Conservation (phyloP, 2,113 vertebrate genomes). For the Oncorhynchus masou region DNA sequence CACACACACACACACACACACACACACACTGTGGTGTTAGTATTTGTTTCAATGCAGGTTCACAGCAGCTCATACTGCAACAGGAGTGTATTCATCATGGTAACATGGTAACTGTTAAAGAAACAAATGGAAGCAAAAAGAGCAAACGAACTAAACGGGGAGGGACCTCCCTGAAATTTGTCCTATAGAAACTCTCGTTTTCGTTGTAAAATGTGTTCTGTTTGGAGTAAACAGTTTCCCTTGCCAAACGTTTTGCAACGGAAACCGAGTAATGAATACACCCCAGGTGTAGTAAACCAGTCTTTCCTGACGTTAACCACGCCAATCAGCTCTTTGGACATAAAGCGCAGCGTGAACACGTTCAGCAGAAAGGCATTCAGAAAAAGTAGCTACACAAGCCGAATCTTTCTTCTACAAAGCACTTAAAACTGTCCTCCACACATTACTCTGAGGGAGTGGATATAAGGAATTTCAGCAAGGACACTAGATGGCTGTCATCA, state of each 20-base stretch:
- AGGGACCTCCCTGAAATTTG: not conserved
- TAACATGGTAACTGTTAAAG: not conserved
- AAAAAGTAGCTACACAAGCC: too few species aligned
- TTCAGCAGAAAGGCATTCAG: constrained; percentile 82
- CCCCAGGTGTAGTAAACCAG: not conserved
- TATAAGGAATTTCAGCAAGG: too few species aligned
- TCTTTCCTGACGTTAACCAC: constrained; percentile 92
- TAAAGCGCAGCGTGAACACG: constrained; percentile 91
- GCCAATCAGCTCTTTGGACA: constrained; percentile 89
- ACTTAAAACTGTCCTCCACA: too few species aligned
- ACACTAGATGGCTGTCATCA: not conserved
- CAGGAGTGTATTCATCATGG: not conserved
- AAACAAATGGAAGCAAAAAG: too few species aligned
- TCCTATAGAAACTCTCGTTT: not conserved
- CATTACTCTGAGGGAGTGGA: too few species aligned
- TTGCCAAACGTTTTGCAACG: too few species aligned
- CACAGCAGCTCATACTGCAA: not conserved
- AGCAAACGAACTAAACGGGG: too few species aligned
- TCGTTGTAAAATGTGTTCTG: too few species aligned
- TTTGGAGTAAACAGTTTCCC: too few species aligned
- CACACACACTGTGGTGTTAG: not conserved
- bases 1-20: not conserved
- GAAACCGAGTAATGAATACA: not conserved
- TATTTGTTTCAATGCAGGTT: not conserved
- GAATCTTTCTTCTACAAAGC: too few species aligned